Base-by-base conservation (phyloP, 2,113 vertebrate species). In the Pituophis catenifer region DNA sequence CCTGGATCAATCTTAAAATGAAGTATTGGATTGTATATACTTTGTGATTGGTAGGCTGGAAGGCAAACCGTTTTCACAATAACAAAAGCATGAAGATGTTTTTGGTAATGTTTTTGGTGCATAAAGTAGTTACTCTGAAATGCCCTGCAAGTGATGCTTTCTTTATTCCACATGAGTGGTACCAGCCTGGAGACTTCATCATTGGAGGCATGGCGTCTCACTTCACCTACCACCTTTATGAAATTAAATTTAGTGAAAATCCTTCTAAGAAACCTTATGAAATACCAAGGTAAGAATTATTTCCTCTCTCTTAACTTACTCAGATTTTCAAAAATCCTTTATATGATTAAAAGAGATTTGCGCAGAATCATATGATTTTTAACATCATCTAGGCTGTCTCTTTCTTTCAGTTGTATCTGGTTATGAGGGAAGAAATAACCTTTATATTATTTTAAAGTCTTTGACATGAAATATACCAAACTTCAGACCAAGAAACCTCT, bases 151-250 rank as follows among this genome's bases (percentile, higher is more conserved):
- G 12, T 70, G 29, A 33, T 33, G 5, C 62, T n/a, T 70, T 70
- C 12, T 5, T 7, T 70, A 5, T 70, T n/a, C 29, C 65, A 33
- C 65, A 70, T n/a, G 29, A 70, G 13, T 70, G 5, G 65, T 70
- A 70, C 12, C 29, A 70, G 65, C 59, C 3, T 65, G 59, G 10
- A 0, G 59, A 65, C 59, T 12, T 65, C 59, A 29, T 29, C 59
- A 0, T 65, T 29, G 59, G 59, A 29, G 26, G 26, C 1, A 65
- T 65, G 10, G 9, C 3, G 4, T 65, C 59, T 29, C 10, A 65
- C 10, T 12, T 65, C 0, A 0, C 0, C 5, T 65, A 65, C 10
- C 24, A 65, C 10, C 1, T 5, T 65, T 12, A 1, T 12, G 26
- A 65, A 12, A 12, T 29, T 29, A 65, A 29, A 65, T 29, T 29